Conservation (phyloP, 2,888 invertebrate genomes). For the Gonocerus acuteangulatus region DNA sequence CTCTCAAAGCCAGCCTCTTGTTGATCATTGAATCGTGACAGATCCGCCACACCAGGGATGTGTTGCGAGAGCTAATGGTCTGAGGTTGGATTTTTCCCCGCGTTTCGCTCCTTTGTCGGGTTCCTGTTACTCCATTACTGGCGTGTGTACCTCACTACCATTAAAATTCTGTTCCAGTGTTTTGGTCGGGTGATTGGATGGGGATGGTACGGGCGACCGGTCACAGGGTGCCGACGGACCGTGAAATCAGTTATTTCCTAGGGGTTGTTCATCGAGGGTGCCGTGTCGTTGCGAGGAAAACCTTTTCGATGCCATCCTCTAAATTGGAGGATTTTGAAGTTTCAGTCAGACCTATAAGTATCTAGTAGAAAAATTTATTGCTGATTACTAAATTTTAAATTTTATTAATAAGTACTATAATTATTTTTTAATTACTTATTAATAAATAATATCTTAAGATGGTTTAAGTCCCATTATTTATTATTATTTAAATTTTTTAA, state of each 20-base stretch:
- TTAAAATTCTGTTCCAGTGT: slow-evolving; percentile 22
- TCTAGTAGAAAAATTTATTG: too few relatives aligned
- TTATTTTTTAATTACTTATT: too few relatives aligned
- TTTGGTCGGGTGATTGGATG: slow-evolving; percentile 13
- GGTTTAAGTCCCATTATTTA: too few relatives aligned
- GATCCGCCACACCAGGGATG: too few relatives aligned
- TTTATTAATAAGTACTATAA: too few relatives aligned
- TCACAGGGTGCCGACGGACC: slow-evolving; percentile 3
- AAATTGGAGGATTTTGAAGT: too few relatives aligned
- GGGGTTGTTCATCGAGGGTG: background rate
- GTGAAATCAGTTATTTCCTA: slow-evolving; percentile 18
- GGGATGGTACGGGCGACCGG: background rate
- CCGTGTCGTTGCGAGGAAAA: background rate
- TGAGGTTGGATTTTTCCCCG: background rate
- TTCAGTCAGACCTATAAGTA: too few relatives aligned
- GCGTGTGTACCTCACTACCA: background rate
- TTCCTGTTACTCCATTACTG: background rate
- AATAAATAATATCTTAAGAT: too few relatives aligned
- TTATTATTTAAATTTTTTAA: too few relatives aligned
- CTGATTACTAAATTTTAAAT: too few relatives aligned
- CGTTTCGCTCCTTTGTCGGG: background rate
- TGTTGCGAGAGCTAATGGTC: background rate
- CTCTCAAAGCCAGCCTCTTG: too few relatives aligned
- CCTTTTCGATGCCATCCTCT: background rate
- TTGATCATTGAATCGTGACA: too few relatives aligned